Evolutionary conservation across 2,888 invertebrate genomes (phyloP), one percentile per base, ranked within the genome.

Genomic region (Imbricaverruca yamaguchii): DNA sequence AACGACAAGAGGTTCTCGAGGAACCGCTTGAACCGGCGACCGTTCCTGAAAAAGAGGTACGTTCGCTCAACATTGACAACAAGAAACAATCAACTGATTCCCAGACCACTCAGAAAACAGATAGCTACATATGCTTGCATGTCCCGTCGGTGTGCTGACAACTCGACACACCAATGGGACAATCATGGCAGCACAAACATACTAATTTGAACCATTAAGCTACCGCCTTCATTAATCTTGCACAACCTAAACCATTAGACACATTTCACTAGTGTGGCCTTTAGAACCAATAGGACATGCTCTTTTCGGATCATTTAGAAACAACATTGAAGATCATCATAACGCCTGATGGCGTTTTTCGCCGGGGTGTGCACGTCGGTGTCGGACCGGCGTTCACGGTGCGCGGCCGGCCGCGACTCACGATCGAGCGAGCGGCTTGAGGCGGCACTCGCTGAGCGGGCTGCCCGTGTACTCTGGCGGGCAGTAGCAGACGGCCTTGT

Each of bases 401-500:
- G 39, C 13, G n/a, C 18, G 7, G 39, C 23, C n/a, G 25, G 1
- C 65, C 13, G 8, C 9, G 39, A 9, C 74, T 74, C 53, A 74
- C 74, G 13, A 18, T 21, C 78, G n/a, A 57, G 79, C 79, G 12
- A 57, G 10, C 6, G 79, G 57, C 25, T 79, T 79, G 79, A 79
- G 79, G 4, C 82, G 56, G 81, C 85, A 85, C 80, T 84, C 84
- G 23, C 82, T 83, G 80, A 85, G 84, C 55, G 85, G 85, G 80
- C 85, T 84, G 0, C 85, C 85, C 25, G 83, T 79, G 82, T 84
- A 85, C 21, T 84, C 84, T 18, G 81, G 25, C 21, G 83, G 84
- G 82, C 84, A 85, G 61, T 82, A 82, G 80, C 83, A 84, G 53
- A 83, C 80, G 56, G 82, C 82, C 59, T 81, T 82, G 87, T 94